Evolutionary conservation across 2,113 vertebrate species (phyloP).

Genomic region (Dascyllus trimaculatus): DNA sequence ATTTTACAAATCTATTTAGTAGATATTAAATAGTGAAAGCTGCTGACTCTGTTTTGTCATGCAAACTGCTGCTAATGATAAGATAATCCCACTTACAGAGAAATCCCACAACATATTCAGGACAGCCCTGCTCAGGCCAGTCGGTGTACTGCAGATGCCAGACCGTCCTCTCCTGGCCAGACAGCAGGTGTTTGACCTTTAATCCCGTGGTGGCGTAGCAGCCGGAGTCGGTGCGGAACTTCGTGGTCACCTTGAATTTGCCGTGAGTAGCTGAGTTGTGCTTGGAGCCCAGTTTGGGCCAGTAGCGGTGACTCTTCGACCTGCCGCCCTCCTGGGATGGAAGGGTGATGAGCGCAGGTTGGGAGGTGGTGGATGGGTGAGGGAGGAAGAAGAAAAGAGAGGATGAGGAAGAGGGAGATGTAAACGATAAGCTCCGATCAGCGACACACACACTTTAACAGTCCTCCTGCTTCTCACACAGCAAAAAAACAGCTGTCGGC

Average conservation of each 20-base stretch:
- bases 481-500: slow-evolving; percentile 36
- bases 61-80: neutral
- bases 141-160: slow-evolving; percentile 84
- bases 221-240: slow-evolving; percentile 80
- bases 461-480: slow-evolving; percentile 19
- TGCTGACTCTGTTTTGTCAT: too few relatives aligned
- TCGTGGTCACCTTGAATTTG: slow-evolving; percentile 83
- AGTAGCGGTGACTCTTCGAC: slow-evolving; percentile 81
- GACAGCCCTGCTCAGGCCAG: slow-evolving; percentile 91
- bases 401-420: neutral
- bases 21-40: too few relatives aligned
- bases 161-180: slow-evolving; percentile 81
- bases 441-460: neutral
- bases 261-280: slow-evolving; percentile 82
- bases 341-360: slow-evolving; percentile 11
- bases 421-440: neutral
- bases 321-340: slow-evolving; percentile 73
- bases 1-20: too few relatives aligned
- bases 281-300: slow-evolving; percentile 83
- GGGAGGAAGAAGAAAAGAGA: neutral
- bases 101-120: slow-evolving; percentile 94
- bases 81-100: slow-evolving; percentile 86
- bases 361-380: slow-evolving; percentile 45
- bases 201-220: slow-evolving; percentile 81
- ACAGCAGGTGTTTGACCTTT: slow-evolving; percentile 82